Percentiles rank a stretch among this genome's conserved stretches.
phyloP scores from a whole-genome alignment of 2,888 invertebrate genomes.

The Punctoribates punctum region DNA sequence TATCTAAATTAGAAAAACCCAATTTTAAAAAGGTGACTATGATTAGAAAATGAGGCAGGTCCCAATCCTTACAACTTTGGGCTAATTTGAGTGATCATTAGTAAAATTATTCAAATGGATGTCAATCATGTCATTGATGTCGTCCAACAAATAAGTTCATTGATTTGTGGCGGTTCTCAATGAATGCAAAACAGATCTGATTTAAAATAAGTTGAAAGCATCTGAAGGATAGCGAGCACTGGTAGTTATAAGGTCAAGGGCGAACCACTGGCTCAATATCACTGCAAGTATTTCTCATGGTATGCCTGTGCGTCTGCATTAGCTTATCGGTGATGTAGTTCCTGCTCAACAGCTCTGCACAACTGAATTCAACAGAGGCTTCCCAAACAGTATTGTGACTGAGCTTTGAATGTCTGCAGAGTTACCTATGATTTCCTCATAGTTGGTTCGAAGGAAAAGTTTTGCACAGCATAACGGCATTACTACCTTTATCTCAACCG shows the following conservation, averaged over 20 bases:
- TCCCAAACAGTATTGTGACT: neutral
- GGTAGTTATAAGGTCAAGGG: slow-evolving; percentile 33
- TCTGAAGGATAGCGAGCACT: neutral
- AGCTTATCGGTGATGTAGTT: slow-evolving; percentile 5
- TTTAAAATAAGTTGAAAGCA: slow-evolving; percentile 12
- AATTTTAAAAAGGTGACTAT: too few species aligned
- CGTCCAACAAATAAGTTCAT: neutral
- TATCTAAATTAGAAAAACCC: too few species aligned
- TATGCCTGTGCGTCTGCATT: neutral
- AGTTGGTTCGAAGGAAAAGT: slow-evolving; percentile 18
- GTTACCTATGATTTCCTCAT: slow-evolving; percentile 20
- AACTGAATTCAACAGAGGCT: neutral
- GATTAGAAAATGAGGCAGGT: too few species aligned
- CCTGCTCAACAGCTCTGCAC: slow-evolving; percentile 28
- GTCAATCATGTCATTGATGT: slow-evolving; percentile 8
- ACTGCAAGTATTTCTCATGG: slow-evolving; percentile 3
- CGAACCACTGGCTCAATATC: slow-evolving; percentile 23
- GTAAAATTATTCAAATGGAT: slow-evolving; percentile 1
- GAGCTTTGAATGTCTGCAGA: slow-evolving; percentile 9
- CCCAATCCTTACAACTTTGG: too few species aligned
- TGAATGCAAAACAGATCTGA: slow-evolving; percentile 7
- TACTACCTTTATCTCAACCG: neutral
- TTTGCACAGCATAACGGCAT: neutral
- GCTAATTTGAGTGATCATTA: too few species aligned
- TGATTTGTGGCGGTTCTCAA: neutral